A percentile compares a stretch with the other conserved stretches of the same genome.
Evolutionary conservation across 2,113 vertebrate species (phyloP).

Genomic region (Agelaius tricolor): DNA sequence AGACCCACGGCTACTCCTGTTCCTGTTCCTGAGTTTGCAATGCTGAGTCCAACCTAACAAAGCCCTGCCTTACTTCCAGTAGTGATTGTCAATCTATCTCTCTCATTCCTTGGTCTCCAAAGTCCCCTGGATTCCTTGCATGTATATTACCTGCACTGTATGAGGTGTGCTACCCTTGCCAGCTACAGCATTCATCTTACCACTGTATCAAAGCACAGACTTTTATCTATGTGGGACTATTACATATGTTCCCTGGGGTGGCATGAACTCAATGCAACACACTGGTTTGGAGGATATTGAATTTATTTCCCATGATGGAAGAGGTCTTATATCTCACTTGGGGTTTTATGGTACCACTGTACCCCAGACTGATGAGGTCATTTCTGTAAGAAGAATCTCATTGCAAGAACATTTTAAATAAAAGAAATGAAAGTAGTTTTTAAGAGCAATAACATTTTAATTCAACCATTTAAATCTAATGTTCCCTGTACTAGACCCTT

Average conservation of each 20-base stretch:
- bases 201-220: not conserved
- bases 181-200: not conserved
- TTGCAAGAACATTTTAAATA: slow-evolving; percentile 17
- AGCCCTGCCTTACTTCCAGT: not conserved
- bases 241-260: not conserved
- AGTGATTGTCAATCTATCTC: not conserved
- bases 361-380: not conserved
- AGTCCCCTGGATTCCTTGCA: not conserved
- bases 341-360: not conserved
- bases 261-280: not conserved
- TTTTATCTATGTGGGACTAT: not conserved
- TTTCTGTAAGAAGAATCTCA: slow-evolving; percentile 22
- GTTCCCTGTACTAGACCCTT: not conserved
- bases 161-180: not conserved
- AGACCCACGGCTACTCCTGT: not conserved
- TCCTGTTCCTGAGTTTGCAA: not conserved
- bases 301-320: slow-evolving; percentile 37
- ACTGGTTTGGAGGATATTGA: not conserved
- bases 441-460: slow-evolving; percentile 54
- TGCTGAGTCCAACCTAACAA: not conserved
- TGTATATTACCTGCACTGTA: not conserved
- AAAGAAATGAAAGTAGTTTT: slow-evolving; percentile 28
- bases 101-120: not conserved
- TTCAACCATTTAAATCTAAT: slow-evolving; percentile 39
- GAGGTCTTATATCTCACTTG: not conserved